Percentiles rank a stretch among this genome's conserved stretches.
phyloP scores from a whole-genome alignment of 2,797 vertebrate species.

The Paratrypauchen microcephalus region DNA sequence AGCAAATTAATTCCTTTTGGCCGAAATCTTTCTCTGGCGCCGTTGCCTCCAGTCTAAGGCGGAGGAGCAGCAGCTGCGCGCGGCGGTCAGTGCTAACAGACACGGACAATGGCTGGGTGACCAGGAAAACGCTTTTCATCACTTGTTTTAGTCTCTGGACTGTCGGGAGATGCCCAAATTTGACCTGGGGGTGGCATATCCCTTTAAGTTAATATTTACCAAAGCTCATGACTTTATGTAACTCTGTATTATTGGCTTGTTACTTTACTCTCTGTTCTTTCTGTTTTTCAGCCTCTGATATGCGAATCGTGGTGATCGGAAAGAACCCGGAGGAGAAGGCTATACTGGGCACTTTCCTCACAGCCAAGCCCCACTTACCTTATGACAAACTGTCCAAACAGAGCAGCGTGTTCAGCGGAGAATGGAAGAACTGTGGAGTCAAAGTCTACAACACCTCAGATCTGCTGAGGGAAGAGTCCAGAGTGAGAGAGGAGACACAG shows the following conservation, averaged over 20 bases:
- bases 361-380: background rate
- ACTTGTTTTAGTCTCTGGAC: too few species aligned
- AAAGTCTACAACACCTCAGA: constrained; percentile 15
- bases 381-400: background rate
- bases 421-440: background rate
- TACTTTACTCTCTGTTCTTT: background rate
- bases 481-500: background rate
- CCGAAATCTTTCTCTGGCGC: too few species aligned
- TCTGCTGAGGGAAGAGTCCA: constrained; percentile 20
- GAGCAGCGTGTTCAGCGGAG: background rate
- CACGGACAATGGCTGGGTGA: too few species aligned
- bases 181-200: too few species aligned
- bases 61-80: too few species aligned
- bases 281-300: constrained; percentile 1
- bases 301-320: constrained; percentile 10
- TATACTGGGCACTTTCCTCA: background rate
- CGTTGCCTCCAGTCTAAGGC: too few species aligned
- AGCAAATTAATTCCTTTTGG: too few species aligned
- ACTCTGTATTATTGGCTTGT: background rate
- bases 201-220: background rate
- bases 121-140: too few species aligned
- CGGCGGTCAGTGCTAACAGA: too few species aligned
- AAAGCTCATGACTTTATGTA: background rate
- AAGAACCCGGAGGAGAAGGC: constrained; percentile 12
- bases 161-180: too few species aligned